Evolutionary conservation across 1,140 invertebrate species (phyloP).

Genomic region (Drosophila gunungcola): DNA sequence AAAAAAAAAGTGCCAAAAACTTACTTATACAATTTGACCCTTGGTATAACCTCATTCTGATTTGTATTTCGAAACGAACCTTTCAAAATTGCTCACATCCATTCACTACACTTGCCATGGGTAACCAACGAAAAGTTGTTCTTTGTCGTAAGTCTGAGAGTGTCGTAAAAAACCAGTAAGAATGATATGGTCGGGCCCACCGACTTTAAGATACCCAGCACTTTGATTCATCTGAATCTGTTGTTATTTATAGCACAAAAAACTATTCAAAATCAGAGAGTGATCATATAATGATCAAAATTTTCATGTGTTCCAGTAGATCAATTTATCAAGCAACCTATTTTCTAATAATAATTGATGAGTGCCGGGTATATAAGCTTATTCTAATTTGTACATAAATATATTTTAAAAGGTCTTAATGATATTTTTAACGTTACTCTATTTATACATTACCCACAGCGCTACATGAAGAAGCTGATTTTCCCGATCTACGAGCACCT

Average conservation of each 20-base stretch:
- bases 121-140: conserved; percentile 55
- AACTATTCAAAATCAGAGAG: not conserved
- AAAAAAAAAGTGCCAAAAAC: not conserved
- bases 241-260: too few species aligned
- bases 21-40: not conserved
- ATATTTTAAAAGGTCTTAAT: too few species aligned
- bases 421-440: too few species aligned
- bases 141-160: conserved; percentile 68
- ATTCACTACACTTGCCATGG: conserved; percentile 10
- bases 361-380: not conserved
- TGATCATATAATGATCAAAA: not conserved
- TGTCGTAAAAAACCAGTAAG: conserved; percentile 8
- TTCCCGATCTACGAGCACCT: conserved; percentile 86
- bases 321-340: not conserved
- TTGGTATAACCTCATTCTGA: conserved; percentile 52
- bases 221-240: not conserved
- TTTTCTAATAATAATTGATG: not conserved
- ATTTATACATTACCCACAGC: conserved; percentile 69
- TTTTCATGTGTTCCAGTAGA: too few species aligned
- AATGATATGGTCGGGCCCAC: not conserved
- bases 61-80: conserved; percentile 59
- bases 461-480: conserved; percentile 87
- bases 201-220: conserved; percentile 5
- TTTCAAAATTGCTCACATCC: conserved; percentile 46
- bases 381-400: too few species aligned